Evolutionary conservation across 37 sponge, comb jelly and placozoan species (phyloP), one percentile per base, ranked within the genome.

Genomic region (Chondrosia reniformis): DNA sequence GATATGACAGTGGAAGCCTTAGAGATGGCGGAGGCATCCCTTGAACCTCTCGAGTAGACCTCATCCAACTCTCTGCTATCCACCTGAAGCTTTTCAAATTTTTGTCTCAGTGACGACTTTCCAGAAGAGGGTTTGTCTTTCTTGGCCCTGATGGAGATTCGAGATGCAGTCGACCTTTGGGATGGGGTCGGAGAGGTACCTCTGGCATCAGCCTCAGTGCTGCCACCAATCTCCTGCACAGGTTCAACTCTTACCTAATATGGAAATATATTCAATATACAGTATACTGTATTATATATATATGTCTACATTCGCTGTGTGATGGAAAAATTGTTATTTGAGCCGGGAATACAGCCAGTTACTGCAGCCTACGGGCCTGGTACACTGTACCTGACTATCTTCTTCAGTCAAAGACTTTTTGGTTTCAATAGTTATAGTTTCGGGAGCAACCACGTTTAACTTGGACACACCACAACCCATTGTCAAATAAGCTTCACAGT

Each of bases 391-490:
- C 46, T 75, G 6, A n/a, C n/a, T n/a, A n/a, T n/a, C n/a, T n/a
- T n/a, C n/a, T n/a, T n/a, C n/a, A n/a, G n/a, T n/a, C n/a, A n/a
- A n/a, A n/a, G n/a, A n/a, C n/a, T n/a, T n/a, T 2, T 72, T 74
- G 65, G 34, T 43, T 4, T 57, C 49, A 28, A 79, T 63, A 31
- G 79, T 79, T 33, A 30, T 37, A 24, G 79, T 43, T 39, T 69
- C 37, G 4, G 72, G 72, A n/a, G 72, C 72, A 25, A 69, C 72
- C 2, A 69, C 72, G 36, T 69, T 63, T 32, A 57, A 25, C 38
- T 33, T 61, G 2, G 79, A 79, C 34, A 66, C 33, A 32, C 79
- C 79, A 40, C 79, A 79, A 61, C 79, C 79, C 79, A 79, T 79
- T 1, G 45, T 7, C 27, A 56, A 6, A 3, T 28, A 6, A n/a